Conservation (phyloP, 2,797 vertebrate genomes). For the Sternarchorhynchus goeldii region DNA sequence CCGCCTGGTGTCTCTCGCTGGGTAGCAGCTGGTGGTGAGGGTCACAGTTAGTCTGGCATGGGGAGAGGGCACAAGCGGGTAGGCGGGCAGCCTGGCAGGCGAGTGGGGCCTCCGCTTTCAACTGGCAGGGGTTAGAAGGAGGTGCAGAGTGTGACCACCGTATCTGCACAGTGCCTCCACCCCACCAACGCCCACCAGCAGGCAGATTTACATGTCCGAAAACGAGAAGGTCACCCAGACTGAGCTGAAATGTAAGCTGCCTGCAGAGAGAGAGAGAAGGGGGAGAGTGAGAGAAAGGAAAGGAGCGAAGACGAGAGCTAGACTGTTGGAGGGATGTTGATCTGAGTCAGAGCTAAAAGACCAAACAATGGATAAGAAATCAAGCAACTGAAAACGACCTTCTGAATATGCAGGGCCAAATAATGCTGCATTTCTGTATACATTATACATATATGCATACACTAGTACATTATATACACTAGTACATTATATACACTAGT, state of each 20-base stretch:
- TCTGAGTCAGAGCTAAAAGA: constrained; percentile 27
- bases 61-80: constrained; percentile 25
- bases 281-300: background rate
- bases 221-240: constrained; percentile 69
- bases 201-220: constrained; percentile 65
- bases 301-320: background rate
- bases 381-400: constrained; percentile 11
- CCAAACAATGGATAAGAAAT: background rate
- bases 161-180: constrained; percentile 5
- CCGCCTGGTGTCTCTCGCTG: constrained; percentile 65
- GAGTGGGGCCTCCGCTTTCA: constrained; percentile 33
- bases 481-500: no score
- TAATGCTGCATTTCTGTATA: no score
- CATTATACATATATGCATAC: no score
- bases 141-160: constrained; percentile 60
- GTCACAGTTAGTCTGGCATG: constrained; percentile 64
- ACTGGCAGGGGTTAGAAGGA: constrained; percentile 60
- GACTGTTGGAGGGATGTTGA: background rate
- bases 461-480: no score
- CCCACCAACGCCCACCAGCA: constrained; percentile 47
- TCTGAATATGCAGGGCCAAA: no score
- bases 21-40: constrained; percentile 66
- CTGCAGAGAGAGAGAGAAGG: background rate
- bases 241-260: constrained; percentile 33
- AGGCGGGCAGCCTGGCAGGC: no score